Conservation (phyloP, 2,113 vertebrate genomes). For the Pelusios castaneus region DNA sequence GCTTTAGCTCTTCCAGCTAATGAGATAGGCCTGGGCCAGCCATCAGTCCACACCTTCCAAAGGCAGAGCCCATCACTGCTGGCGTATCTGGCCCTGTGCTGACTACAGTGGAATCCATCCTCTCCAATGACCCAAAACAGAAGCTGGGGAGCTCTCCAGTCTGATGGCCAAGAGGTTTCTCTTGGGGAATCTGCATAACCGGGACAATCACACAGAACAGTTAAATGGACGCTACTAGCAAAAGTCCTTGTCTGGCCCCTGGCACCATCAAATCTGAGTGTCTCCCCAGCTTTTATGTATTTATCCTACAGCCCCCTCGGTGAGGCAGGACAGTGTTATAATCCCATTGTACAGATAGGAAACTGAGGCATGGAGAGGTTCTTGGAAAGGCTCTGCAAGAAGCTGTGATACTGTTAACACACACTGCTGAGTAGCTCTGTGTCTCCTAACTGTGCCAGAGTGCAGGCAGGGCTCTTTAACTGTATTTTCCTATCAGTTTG, state of each 20-base stretch:
- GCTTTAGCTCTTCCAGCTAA: not conserved
- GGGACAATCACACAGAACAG: not conserved
- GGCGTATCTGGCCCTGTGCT: not conserved
- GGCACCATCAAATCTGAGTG: not conserved
- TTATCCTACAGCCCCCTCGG: not conserved
- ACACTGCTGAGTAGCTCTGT: not conserved
- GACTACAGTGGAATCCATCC: not conserved
- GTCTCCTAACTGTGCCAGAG: not conserved
- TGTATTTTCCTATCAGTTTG: not conserved
- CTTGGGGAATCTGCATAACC: not conserved
- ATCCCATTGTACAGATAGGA: not conserved
- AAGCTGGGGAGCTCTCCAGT: not conserved
- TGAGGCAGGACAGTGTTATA: not conserved
- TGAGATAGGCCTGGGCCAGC: not conserved
- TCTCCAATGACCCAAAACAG: not conserved
- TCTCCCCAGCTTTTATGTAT: not conserved
- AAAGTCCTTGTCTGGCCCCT: not conserved
- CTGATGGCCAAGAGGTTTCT: not conserved
- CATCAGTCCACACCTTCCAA: not conserved
- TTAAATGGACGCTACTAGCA: not conserved
- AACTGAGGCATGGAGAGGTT: not conserved
- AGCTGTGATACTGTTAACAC: not conserved
- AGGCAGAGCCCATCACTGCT: not conserved
- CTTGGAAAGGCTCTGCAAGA: not conserved
- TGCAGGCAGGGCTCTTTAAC: not conserved